A percentile compares a stretch with the other conserved stretches of the same genome.
These are phyloP conservation scores for Morone saxatilis DNA, from an alignment of 2,113 vertebrate species.

Conservation along the genomic window DNA sequence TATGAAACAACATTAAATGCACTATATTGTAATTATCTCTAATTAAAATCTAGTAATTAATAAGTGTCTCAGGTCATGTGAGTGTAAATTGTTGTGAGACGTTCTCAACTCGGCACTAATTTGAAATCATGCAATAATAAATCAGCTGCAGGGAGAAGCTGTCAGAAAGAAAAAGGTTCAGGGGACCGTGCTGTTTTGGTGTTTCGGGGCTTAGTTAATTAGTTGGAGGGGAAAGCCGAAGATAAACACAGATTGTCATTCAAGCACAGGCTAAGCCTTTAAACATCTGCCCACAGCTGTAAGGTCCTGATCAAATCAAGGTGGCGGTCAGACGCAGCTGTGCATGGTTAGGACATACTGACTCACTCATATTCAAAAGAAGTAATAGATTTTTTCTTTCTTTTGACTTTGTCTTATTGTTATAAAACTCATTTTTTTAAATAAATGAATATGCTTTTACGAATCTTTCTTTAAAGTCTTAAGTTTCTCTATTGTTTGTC, in stretches of 20 bases:
- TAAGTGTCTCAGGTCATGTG: conserved; percentile 63
- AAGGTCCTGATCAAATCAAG: conserved; percentile 53
- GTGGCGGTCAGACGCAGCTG: neutral
- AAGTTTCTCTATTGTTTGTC: neutral
- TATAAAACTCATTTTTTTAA: no score
- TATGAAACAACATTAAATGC: conserved; percentile 23
- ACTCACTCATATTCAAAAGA: neutral
- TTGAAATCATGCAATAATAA: conserved; percentile 73
- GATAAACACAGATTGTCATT: conserved; percentile 73
- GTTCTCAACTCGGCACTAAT: conserved; percentile 66
- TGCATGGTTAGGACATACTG: neutral
- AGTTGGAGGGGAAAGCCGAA: conserved; percentile 67
- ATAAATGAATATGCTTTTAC: no score
- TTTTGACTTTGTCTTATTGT: neutral
- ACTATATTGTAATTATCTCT: conserved; percentile 64
- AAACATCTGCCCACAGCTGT: conserved; percentile 60
- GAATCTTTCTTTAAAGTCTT: neutral
- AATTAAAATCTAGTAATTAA: conserved; percentile 76
- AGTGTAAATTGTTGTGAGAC: conserved; percentile 74
- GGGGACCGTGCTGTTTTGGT: conserved; percentile 63
- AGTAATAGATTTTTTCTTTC: neutral
- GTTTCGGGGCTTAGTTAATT: conserved; percentile 76
- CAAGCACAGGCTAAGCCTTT: conserved; percentile 55
- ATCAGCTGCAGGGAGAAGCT: conserved; percentile 64
- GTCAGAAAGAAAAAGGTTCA: conserved; percentile 57